A percentile compares a stretch with the other conserved stretches of the same genome.
Evolutionary conservation across 2,797 vertebrate genomes (phyloP).

Genomic region (Channallabes apus): DNA sequence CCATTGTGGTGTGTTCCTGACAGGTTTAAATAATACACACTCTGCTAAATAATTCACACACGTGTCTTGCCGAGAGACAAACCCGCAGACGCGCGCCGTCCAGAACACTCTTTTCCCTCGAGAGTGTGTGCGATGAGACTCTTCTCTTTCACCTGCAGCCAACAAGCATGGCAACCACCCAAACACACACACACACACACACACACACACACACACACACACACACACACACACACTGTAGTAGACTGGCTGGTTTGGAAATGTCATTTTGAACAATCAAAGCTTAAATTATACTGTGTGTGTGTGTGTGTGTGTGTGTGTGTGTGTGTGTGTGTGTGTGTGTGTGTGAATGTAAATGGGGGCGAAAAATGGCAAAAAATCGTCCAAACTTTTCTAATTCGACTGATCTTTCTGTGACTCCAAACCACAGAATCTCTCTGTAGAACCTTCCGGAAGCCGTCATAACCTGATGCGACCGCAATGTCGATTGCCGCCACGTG

Average conservation of each 20-base stretch:
- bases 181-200: conserved; percentile 20
- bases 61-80: conserved; percentile 46
- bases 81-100: background rate
- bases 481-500: background rate
- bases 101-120: background rate
- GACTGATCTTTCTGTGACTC: background rate
- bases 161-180: conserved; percentile 3
- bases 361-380: too few species aligned
- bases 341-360: background rate
- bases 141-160: conserved; percentile 46
- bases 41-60: conserved; percentile 62
- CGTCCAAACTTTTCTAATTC: background rate
- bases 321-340: too few species aligned
- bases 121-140: conserved; percentile 25
- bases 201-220: conserved; percentile 18
- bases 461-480: background rate
- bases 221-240: too few species aligned
- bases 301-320: too few species aligned
- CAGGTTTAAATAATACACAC: conserved; percentile 57
- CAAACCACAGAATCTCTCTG: conserved; percentile 3
- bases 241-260: background rate
- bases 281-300: background rate
- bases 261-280: background rate
- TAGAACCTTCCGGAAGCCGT: conserved; percentile 6
- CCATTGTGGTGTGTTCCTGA: conserved; percentile 54